Percentiles rank a stretch among this genome's conserved stretches.
Evolutionary conservation across 2,797 vertebrate species (phyloP).

Genomic region (Podargus strigoides): DNA sequence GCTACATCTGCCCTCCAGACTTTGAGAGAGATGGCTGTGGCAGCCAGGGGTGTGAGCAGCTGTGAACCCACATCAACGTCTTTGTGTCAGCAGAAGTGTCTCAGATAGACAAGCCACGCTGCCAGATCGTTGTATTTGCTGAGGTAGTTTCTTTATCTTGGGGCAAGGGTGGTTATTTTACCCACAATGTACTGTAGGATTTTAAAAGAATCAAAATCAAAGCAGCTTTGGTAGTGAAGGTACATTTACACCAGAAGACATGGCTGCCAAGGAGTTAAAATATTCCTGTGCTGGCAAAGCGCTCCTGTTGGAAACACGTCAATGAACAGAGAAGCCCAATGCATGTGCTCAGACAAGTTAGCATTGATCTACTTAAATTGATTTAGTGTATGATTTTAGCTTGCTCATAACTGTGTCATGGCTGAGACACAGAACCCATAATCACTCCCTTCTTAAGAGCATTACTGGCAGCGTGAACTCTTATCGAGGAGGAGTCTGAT

Average conservation of each 20-base stretch:
- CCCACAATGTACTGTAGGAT: neutral
- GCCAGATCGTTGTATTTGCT: neutral
- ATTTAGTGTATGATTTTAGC: neutral
- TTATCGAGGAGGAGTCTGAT: neutral
- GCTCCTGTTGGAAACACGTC: neutral
- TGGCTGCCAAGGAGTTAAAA: neutral
- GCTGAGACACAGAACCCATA: neutral
- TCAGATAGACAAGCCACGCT: fast-evolving
- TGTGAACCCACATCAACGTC: neutral
- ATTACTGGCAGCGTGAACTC: neutral
- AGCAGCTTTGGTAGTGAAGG: neutral
- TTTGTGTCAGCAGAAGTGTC: neutral
- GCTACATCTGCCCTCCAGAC: neutral
- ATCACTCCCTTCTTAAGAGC: neutral
- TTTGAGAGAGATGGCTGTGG: neutral
- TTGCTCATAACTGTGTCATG: neutral
- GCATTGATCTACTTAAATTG: neutral
- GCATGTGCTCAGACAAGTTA: neutral
- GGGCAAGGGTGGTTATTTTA: neutral
- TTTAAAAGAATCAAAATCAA: neutral
- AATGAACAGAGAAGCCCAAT: neutral
- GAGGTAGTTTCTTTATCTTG: neutral
- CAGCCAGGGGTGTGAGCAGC: neutral
- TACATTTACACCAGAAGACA: neutral
- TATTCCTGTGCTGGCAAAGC: neutral